Evolutionary conservation across 2,888 invertebrate species (phyloP).

Genomic region (Agrochola lota): DNA sequence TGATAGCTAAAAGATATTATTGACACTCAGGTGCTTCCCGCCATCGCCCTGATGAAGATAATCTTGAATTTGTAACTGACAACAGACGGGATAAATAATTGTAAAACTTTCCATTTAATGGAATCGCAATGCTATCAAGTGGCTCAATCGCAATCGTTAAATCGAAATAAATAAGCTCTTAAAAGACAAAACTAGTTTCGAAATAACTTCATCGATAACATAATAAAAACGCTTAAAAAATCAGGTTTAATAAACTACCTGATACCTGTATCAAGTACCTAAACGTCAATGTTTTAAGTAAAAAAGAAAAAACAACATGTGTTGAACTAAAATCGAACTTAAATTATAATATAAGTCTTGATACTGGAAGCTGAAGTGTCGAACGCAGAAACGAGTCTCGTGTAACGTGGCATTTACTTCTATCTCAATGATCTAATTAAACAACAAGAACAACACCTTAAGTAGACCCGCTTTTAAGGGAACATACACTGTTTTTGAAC

Average conservation of each 20-base stretch:
- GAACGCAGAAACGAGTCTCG: conserved; percentile 75
- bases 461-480: conserved; percentile 73
- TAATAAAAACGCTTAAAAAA: conserved; percentile 32
- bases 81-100: conserved; percentile 15
- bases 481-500: conserved; percentile 78
- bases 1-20: conserved; percentile 13
- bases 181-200: conserved; percentile 48
- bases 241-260: conserved; percentile 34
- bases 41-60: conserved; percentile 11
- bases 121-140: conserved; percentile 28
- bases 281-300: conserved; percentile 22
- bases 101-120: conserved; percentile 18
- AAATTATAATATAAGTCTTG: conserved; percentile 75
- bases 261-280: conserved; percentile 23
- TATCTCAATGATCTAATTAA: conserved; percentile 84
- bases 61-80: conserved; percentile 29
- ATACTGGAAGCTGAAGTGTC: conserved; percentile 76
- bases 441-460: conserved; percentile 79
- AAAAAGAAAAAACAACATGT: conserved; percentile 36
- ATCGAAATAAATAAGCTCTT: conserved; percentile 34
- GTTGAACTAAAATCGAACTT: conserved; percentile 46
- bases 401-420: conserved; percentile 82
- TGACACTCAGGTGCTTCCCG: conserved; percentile 9
- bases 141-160: conserved; percentile 26
- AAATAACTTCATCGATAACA: conserved; percentile 47